Percentiles rank a stretch among this genome's conserved stretches.
phyloP scores from a whole-genome alignment of 2,113 vertebrate species.

The Panthera uncia region DNA sequence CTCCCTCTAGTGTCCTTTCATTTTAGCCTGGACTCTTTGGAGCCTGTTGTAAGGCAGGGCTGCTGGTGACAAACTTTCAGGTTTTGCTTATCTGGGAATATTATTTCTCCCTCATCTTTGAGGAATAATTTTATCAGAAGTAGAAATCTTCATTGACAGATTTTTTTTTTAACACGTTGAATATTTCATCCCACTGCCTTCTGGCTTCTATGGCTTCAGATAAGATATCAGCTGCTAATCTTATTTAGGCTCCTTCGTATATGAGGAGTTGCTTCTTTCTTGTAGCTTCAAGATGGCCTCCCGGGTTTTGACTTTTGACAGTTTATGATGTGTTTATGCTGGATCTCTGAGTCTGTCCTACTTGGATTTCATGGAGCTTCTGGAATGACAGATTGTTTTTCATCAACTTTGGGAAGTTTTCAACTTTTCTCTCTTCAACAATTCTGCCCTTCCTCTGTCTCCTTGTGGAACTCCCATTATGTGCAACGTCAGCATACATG shows the following conservation, averaged over 20 bases:
- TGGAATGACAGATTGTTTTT: background rate
- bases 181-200: background rate
- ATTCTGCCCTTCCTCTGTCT: background rate
- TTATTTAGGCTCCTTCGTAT: background rate
- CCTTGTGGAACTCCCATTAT: background rate
- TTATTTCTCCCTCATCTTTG: background rate
- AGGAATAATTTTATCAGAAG: background rate
- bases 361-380: slow-evolving; percentile 14
- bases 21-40: background rate
- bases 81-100: background rate
- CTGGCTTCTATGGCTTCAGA: background rate
- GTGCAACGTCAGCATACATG: no score
- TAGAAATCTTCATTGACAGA: background rate
- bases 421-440: background rate
- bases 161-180: background rate
- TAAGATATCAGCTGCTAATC: background rate
- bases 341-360: background rate
- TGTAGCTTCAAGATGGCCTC: background rate
- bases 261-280: background rate
- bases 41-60: background rate
- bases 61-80: background rate
- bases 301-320: background rate
- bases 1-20: background rate
- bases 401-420: background rate
- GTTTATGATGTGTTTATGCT: background rate